phyloP scores from a whole-genome alignment of 2,797 vertebrate genomes.

The Hyperoplus immaculatus region DNA sequence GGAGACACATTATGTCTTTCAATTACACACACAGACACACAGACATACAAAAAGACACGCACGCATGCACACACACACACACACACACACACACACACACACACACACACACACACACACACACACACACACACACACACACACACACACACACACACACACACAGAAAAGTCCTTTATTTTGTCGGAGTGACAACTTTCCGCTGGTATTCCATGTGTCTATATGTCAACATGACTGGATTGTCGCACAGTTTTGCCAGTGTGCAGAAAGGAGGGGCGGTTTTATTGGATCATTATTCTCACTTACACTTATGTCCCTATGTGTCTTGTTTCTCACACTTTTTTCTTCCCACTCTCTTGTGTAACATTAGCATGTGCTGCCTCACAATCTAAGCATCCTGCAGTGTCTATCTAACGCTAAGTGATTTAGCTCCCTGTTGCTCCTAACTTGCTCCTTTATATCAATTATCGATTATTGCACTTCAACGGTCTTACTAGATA shows the following conservation, averaged over 20 bases:
- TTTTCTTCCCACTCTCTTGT: slow-evolving; percentile 22
- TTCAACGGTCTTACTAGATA: slow-evolving; percentile 49
- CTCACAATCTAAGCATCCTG: slow-evolving; percentile 44
- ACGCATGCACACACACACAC: not conserved
- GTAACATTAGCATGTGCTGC: slow-evolving; percentile 37
- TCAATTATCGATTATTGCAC: slow-evolving; percentile 69
- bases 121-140: not conserved
- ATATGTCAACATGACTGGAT: slow-evolving; percentile 2
- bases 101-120: not conserved
- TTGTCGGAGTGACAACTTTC: not conserved
- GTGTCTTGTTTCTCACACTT: slow-evolving; percentile 41
- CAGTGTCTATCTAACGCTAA: slow-evolving; percentile 47
- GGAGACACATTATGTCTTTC: not conserved
- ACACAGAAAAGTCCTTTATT: not conserved
- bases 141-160: not conserved
- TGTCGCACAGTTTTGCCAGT: slow-evolving; percentile 3
- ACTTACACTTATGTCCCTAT: slow-evolving; percentile 2
- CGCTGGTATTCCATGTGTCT: slow-evolving; percentile 5
- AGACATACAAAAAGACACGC: not conserved
- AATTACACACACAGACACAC: not conserved
- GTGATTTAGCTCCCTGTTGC: slow-evolving; percentile 46
- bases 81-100: not conserved
- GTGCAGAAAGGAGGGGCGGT: not conserved
- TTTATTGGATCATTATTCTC: slow-evolving; percentile 26
- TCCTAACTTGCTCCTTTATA: slow-evolving; percentile 62